phyloP scores from a whole-genome alignment of 2,888 invertebrate species.

The Lasioglossum morio region DNA sequence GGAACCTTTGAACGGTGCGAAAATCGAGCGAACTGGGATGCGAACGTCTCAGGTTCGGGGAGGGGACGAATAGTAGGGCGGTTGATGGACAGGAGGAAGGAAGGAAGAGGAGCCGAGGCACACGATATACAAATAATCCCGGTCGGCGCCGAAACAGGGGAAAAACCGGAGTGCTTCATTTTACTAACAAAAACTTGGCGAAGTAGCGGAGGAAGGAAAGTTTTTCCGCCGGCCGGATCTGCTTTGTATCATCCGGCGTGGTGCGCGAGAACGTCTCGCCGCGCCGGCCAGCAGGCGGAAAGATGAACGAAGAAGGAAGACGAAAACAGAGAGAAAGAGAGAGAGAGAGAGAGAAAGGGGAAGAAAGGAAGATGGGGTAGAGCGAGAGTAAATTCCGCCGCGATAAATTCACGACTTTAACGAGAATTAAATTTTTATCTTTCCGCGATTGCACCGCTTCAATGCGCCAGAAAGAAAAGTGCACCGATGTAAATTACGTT shows the following conservation, averaged over 20 bases:
- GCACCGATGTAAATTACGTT: conserved; percentile 21
- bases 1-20: conserved; percentile 31
- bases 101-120: background rate
- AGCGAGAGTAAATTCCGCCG: conserved; percentile 40
- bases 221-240: conserved; percentile 62
- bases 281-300: conserved; percentile 8
- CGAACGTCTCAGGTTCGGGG: background rate
- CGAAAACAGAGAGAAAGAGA: background rate
- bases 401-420: conserved; percentile 59
- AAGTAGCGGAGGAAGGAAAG: conserved; percentile 66
- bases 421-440: conserved; percentile 57
- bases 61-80: background rate
- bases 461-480: background rate
- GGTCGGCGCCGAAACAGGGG: conserved; percentile 30
- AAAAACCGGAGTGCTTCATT: conserved; percentile 66
- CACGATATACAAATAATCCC: conserved; percentile 58
- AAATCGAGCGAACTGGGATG: conserved; percentile 21
- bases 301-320: background rate
- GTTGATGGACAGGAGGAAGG: conserved; percentile 1
- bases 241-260: conserved; percentile 64
- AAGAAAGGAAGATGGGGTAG: background rate
- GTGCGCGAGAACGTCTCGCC: conserved; percentile 48
- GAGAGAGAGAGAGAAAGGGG: background rate
- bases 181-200: conserved; percentile 71
- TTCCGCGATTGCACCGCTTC: conserved; percentile 16